Evolutionary conservation across 2,797 vertebrate genomes (phyloP).

Genomic region (Odontamblyopus lacepedii): DNA sequence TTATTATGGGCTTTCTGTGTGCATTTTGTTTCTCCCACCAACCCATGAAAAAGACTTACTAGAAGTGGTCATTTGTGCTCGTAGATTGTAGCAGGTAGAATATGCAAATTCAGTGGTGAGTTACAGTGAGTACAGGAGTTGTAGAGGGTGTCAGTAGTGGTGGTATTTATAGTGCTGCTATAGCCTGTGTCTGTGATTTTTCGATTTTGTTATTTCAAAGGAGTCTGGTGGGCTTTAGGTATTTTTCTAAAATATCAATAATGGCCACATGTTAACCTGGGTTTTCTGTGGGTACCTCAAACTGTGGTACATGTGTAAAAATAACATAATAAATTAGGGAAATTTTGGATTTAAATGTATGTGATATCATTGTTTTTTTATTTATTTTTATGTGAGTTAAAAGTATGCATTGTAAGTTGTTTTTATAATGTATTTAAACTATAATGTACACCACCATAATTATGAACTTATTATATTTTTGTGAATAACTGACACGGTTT

Average conservation of each 20-base stretch:
- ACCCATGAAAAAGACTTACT: constrained; percentile 44
- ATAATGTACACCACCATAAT: no score
- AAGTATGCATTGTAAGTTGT: no score
- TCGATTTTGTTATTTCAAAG: not conserved
- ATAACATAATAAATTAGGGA: no score
- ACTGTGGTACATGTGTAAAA: not conserved
- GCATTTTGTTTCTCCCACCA: constrained; percentile 10
- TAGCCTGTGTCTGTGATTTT: constrained; percentile 9
- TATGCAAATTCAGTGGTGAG: constrained; percentile 28
- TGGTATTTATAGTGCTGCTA: constrained; percentile 9
- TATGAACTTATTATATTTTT: no score
- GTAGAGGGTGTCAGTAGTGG: constrained; percentile 19
- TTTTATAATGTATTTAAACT: no score
- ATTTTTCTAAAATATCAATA: constrained; percentile 7
- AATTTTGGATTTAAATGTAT: no score
- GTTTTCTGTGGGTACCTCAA: not conserved
- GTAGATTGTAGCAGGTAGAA: constrained; percentile 40
- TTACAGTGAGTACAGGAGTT: constrained; percentile 12
- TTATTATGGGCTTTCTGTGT: constrained; percentile 37
- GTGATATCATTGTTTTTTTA: no score
- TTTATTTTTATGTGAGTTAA: no score
- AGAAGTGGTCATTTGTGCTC: constrained; percentile 52
- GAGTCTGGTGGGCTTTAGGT: not conserved
- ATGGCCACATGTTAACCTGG: not conserved
- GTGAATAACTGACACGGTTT: no score